Conservation (phyloP, 2,113 vertebrate genomes). For the Panurus biarmicus region DNA sequence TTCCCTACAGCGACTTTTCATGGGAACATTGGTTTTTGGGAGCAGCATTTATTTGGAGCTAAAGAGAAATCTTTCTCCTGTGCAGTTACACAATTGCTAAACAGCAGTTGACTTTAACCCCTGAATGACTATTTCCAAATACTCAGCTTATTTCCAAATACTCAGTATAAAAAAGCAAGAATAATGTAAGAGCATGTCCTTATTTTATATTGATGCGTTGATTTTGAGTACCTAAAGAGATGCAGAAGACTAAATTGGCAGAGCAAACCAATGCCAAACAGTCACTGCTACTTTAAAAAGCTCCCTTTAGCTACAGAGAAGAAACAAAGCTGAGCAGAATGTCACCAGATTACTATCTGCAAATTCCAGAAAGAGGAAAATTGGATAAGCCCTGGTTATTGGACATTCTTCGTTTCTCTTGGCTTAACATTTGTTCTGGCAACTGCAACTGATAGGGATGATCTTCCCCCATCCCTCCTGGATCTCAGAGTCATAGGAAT, state of each 20-base stretch:
- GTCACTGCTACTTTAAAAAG: neutral
- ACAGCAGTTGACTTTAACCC: neutral
- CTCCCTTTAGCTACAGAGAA: neutral
- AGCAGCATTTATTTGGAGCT: neutral
- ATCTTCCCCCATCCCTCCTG: neutral
- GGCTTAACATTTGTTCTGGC: neutral
- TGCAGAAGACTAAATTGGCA: neutral
- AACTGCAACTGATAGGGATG: neutral
- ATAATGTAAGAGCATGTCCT: neutral
- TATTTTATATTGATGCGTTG: neutral
- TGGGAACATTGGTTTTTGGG: neutral
- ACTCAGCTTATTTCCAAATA: neutral
- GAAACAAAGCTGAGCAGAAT: neutral
- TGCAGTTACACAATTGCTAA: neutral
- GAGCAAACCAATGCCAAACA: neutral
- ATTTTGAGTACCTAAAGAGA: neutral
- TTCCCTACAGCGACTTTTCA: neutral
- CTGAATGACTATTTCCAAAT: neutral
- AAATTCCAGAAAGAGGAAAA: neutral
- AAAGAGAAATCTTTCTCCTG: neutral
- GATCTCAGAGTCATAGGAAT: neutral
- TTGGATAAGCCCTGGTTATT: neutral
- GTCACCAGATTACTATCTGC: neutral
- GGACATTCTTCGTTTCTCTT: neutral
- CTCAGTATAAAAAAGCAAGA: neutral